Conservation (phyloP, 2,888 invertebrate genomes). For the Pycnomerus fuliginosus region DNA sequence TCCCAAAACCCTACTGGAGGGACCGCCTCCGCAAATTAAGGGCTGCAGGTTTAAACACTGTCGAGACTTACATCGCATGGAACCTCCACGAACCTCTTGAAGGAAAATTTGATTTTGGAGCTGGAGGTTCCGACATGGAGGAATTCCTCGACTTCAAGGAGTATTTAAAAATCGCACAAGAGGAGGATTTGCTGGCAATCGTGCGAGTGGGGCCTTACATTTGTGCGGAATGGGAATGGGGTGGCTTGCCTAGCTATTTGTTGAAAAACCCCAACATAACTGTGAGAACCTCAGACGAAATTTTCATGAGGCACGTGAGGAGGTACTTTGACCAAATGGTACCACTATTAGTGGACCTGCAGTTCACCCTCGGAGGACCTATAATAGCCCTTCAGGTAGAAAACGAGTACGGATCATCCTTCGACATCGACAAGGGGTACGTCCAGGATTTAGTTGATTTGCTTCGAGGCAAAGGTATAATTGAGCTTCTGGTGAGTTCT, state of each 20-base stretch:
- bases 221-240: conserved; percentile 82
- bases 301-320: conserved; percentile 53
- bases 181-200: conserved; percentile 69
- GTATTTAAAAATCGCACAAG: conserved; percentile 70
- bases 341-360: conserved; percentile 53
- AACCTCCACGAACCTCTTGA: conserved; percentile 76
- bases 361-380: conserved; percentile 73
- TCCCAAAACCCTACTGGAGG: conserved; percentile 76
- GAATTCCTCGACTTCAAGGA: conserved; percentile 59
- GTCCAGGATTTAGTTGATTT: conserved; percentile 11
- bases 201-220: conserved; percentile 89
- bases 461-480: conserved; percentile 46
- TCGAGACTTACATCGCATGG: conserved; percentile 87
- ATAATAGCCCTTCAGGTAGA: conserved; percentile 81
- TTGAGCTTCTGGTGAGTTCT: conserved; percentile 56
- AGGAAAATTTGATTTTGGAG: conserved; percentile 55
- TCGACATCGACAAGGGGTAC: conserved; percentile 40
- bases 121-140: conserved; percentile 60
- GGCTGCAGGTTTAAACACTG: conserved; percentile 82
- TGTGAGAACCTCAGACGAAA: conserved; percentile 46
- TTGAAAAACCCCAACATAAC: conserved; percentile 54
- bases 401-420: conserved; percentile 87
- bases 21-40: conserved; percentile 73
- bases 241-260: conserved; percentile 48
- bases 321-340: conserved; percentile 64